Conservation (phyloP, 2,113 vertebrate genomes). For the Indicator indicator region DNA sequence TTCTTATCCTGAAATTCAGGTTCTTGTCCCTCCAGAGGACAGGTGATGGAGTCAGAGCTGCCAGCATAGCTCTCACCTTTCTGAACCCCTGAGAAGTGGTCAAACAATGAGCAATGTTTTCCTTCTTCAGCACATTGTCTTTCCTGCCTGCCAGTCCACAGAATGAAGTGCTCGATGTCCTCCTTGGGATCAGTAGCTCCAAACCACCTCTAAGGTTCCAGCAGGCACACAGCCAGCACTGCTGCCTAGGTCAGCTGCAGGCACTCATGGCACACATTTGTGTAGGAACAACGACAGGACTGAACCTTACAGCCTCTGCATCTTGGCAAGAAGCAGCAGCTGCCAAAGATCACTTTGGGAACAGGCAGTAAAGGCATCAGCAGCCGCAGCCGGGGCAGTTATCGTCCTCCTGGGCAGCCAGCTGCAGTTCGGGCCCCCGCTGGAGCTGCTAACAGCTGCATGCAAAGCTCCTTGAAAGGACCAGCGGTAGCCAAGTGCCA, state of each 20-base stretch:
- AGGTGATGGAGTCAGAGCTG: neutral
- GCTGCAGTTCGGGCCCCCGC: rapidly evolving
- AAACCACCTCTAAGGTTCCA: neutral
- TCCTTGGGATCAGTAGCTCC: neutral
- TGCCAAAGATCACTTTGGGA: neutral
- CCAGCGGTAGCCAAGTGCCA: rapidly evolving
- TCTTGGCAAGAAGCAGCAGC: neutral
- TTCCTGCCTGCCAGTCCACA: neutral
- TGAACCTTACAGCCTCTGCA: neutral
- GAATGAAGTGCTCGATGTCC: neutral
- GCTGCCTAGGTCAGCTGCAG: neutral
- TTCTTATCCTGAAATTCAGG: constrained; percentile 27
- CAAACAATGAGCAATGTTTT: neutral
- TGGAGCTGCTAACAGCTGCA: neutral
- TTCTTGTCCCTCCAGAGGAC: neutral
- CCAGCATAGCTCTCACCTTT: neutral
- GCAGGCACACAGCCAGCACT: neutral
- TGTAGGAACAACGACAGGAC: neutral
- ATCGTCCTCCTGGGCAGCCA: neutral
- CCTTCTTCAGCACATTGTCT: neutral
- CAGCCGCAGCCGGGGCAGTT: neutral
- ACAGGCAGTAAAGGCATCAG: neutral
- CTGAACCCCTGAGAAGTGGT: neutral
- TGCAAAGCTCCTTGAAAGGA: neutral
- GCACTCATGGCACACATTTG: neutral